Base-by-base conservation (phyloP, 92 coral and sea anemone genomes). In the Phenganax marumi region DNA sequence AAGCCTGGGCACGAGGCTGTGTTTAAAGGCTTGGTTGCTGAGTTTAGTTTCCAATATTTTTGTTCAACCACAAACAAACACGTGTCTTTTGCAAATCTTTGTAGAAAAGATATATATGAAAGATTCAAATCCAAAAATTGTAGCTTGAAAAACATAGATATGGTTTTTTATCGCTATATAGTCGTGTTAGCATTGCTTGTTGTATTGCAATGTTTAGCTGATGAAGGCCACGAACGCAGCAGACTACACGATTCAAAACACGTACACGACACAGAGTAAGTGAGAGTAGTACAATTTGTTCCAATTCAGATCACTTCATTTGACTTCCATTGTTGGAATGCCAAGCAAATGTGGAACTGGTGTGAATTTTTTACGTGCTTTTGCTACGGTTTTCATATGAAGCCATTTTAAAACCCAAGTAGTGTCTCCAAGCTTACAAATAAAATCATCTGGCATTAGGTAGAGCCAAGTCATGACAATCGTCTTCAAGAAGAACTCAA, bases 181-280 rank as follows among this genome's bases (percentile, higher is more conserved):
- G 66, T 54, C 8, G 25, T 76, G 6, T 26, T 76, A 17, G 26
- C 43, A 33, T 33, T 76, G 68, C 50, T 76, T 19, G n/a, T 78
- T 65, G 73, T 78, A 24, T 3, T 18, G 12, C 17, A 49, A 43
- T 58, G 72, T 25, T 8, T 61, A 18, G 83, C 72, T 6, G 73
- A 78, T 8, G 83, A 78, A n/a, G 77, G 23, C 21, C 77, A 72
- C 47, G 57, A 76, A 73, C 89, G 81, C 65, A 94, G 87, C 69
- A 92, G 91, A 23, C 76, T 96, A 8, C 97, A 90, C 74, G 97
- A 96, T 82, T 70, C 97, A 22, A 95, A 95, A 82, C 77, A 86
- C 17, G 90, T 92, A 51, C 98, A 93, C 49, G 98, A 95, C 84
- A 92, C 89, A 90, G 98, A 95, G 98, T 95, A 89, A 90, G 97